Conservation (phyloP, 2,113 vertebrate species). For the Aphelocoma coerulescens region DNA sequence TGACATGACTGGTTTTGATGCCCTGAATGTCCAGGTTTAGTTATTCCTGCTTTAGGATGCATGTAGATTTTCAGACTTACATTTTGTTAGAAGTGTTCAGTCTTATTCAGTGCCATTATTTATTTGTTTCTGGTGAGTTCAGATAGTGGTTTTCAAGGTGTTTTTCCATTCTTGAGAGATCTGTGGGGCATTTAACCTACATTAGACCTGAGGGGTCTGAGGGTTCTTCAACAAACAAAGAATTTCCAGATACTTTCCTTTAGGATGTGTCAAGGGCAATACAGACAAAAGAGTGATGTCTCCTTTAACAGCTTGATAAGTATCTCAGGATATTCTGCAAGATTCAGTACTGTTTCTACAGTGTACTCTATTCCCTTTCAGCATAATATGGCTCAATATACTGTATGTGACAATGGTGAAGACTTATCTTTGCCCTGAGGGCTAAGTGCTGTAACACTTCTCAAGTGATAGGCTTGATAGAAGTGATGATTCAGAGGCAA, state of each 20-base stretch:
- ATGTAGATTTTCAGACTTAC: not conserved
- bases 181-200: slow-evolving; percentile 79
- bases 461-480: slow-evolving; percentile 74
- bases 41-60: not conserved
- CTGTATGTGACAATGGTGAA: slow-evolving; percentile 75
- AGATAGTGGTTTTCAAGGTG: slow-evolving; percentile 61
- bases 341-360: slow-evolving; percentile 76
- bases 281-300: slow-evolving; percentile 86
- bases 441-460: slow-evolving; percentile 69
- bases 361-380: slow-evolving; percentile 78
- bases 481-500: slow-evolving; percentile 70
- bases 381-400: slow-evolving; percentile 76
- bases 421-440: slow-evolving; percentile 85
- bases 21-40: not conserved
- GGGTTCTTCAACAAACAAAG: slow-evolving; percentile 83
- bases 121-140: slow-evolving; percentile 53
- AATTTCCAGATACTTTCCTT: slow-evolving; percentile 79
- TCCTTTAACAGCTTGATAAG: slow-evolving; percentile 85
- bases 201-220: slow-evolving; percentile 77
- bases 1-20: slow-evolving; percentile 1
- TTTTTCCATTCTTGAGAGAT: slow-evolving; percentile 74
- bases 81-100: not conserved
- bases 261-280: slow-evolving; percentile 86
- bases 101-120: not conserved
- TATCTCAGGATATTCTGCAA: slow-evolving; percentile 79